A percentile compares a stretch with the other conserved stretches of the same genome.
Evolutionary conservation across 2,113 vertebrate species (phyloP).

Genomic region (Polypterus senegalus): DNA sequence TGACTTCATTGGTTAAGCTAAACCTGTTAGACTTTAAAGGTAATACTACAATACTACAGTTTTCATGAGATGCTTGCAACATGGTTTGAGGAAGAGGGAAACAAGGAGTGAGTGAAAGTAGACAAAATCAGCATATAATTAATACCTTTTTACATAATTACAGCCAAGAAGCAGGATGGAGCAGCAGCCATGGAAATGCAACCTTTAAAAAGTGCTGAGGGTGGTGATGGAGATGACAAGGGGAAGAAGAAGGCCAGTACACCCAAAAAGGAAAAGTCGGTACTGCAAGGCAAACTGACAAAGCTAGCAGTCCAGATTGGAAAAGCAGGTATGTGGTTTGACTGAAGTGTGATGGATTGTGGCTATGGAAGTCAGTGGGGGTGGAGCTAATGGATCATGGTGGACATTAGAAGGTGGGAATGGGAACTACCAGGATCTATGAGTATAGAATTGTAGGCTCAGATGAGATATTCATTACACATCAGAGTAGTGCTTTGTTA

Average conservation of each 20-base stretch:
- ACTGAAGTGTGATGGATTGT: background rate
- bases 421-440: background rate
- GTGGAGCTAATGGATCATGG: background rate
- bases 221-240: slow-evolving; percentile 81
- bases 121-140: no score
- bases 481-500: no score
- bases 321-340: slow-evolving; percentile 70
- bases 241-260: slow-evolving; percentile 79
- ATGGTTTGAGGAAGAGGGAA: no score
- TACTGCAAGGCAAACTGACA: slow-evolving; percentile 95
- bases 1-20: no score
- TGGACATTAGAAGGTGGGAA: background rate
- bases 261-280: slow-evolving; percentile 95
- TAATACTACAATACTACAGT: no score
- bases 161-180: slow-evolving; percentile 95
- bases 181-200: slow-evolving; percentile 99
- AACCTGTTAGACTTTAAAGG: no score
- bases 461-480: background rate
- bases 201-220: slow-evolving; percentile 92
- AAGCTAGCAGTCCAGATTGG: slow-evolving; percentile 97
- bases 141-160: slow-evolving; percentile 16
- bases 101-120: no score
- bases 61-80: no score
- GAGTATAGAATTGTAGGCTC: background rate
- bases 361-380: background rate